Percentiles rank a stretch among this genome's conserved stretches.
These are phyloP conservation scores for Prosapia bicincta DNA, from an alignment of 2,888 invertebrate genomes.

Conservation along the genomic window DNA sequence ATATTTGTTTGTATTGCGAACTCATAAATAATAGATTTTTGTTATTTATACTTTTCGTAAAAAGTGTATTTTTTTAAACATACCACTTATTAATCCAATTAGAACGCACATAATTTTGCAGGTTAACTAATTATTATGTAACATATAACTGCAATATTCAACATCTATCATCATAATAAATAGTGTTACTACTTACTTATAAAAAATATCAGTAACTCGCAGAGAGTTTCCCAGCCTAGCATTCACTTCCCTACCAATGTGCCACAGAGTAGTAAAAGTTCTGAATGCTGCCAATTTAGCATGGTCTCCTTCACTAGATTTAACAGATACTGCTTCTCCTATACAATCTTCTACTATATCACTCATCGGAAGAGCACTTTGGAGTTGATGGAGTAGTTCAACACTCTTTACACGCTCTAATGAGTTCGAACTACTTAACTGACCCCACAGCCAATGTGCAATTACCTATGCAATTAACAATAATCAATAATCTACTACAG, in stretches of 20 bases:
- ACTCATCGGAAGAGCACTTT: conserved; percentile 60
- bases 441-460: conserved; percentile 68
- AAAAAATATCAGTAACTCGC: conserved; percentile 49
- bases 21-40: no score
- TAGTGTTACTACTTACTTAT: conserved; percentile 58
- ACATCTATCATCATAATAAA: no score
- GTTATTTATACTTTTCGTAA: no score
- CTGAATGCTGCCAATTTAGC: conserved; percentile 56
- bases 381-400: conserved; percentile 71
- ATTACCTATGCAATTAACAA: no score
- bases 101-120: no score
- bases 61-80: no score
- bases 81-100: no score
- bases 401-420: conserved; percentile 60
- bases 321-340: conserved; percentile 34
- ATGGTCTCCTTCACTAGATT: neutral
- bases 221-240: conserved; percentile 44
- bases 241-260: conserved; percentile 64
- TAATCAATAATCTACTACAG: no score
- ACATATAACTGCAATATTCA: no score
- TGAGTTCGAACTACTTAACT: conserved; percentile 55
- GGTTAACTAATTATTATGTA: no score
- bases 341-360: conserved; percentile 62
- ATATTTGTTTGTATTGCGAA: no score
- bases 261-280: conserved; percentile 68